Percentiles rank a stretch among this genome's conserved stretches.
phyloP scores from a whole-genome alignment of 2,113 vertebrate genomes.

The Rhegmatorhina hoffmannsi region DNA sequence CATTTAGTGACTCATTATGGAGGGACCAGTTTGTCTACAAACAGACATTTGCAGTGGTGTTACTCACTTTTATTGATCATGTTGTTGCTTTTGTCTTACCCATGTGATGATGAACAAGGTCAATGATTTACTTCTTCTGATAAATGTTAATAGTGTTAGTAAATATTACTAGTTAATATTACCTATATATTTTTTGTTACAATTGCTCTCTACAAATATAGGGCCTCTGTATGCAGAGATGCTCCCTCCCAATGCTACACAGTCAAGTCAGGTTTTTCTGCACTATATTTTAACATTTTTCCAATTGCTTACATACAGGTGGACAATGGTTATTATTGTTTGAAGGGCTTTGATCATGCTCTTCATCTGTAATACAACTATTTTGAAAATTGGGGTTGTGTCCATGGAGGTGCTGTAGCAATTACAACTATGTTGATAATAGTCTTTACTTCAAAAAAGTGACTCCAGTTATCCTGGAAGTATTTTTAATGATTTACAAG shows the following conservation, averaged over 20 bases:
- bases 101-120: not conserved
- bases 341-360: not conserved
- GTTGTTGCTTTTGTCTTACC: not conserved
- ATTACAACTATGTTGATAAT: not conserved
- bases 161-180: not conserved
- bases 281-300: not conserved
- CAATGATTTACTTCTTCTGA: not conserved
- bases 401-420: not conserved
- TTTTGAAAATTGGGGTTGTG: not conserved
- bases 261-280: not conserved
- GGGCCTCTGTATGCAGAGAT: not conserved
- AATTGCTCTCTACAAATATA: not conserved
- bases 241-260: accelerated
- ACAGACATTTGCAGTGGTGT: not conserved
- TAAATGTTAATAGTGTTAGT: not conserved
- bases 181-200: not conserved
- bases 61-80: not conserved
- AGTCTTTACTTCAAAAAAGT: not conserved
- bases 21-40: constrained; percentile 7
- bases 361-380: not conserved
- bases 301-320: not conserved
- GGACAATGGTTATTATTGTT: not conserved
- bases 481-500: not conserved
- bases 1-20: not conserved
- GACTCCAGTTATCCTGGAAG: not conserved